These are phyloP conservation scores for Sminthurinus aureus DNA, from an alignment of 2,888 invertebrate species.

Conservation along the genomic window DNA sequence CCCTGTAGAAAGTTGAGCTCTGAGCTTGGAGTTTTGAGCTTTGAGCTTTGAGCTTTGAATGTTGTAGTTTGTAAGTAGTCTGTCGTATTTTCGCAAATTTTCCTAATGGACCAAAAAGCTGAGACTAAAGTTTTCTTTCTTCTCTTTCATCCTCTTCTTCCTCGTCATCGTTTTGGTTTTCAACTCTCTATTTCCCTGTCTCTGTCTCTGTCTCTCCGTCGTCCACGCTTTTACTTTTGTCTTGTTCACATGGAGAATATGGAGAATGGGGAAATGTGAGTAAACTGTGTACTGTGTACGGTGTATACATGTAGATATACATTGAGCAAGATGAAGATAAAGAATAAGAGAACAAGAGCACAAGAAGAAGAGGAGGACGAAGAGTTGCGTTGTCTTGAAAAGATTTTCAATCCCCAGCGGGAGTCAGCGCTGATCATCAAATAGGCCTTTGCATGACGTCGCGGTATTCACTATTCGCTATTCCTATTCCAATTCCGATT, in stretches of 20 bases:
- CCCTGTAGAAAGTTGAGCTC: constrained; percentile 25
- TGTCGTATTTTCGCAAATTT: not conserved
- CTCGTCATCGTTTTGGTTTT: not conserved
- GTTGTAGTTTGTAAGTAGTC: not conserved
- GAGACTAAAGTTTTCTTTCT: constrained; percentile 20
- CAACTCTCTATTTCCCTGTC: not conserved
- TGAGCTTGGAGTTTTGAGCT: not conserved
- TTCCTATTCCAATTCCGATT: not conserved
- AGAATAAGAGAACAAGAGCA: not conserved
- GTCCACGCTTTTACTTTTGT: too few species aligned
- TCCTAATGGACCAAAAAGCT: constrained; percentile 37
- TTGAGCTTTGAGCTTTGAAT: not conserved
- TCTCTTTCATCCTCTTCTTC: not conserved
- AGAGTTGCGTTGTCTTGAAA: constrained; percentile 27
- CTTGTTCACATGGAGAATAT: too few species aligned
- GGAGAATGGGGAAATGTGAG: too few species aligned
- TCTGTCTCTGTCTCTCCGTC: not conserved
- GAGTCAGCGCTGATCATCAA: constrained; percentile 36
- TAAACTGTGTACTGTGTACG: too few species aligned
- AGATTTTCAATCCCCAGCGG: constrained; percentile 37
- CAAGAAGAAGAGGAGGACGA: not conserved
- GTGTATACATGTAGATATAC: not conserved
- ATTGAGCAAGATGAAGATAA: not conserved
- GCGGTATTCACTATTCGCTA: not conserved
- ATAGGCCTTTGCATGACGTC: constrained; percentile 32